A percentile compares a stretch with the other conserved stretches of the same genome.
These are phyloP conservation scores for Cuculus canorus DNA, from an alignment of 2,797 vertebrate genomes.

Conservation along the genomic window DNA sequence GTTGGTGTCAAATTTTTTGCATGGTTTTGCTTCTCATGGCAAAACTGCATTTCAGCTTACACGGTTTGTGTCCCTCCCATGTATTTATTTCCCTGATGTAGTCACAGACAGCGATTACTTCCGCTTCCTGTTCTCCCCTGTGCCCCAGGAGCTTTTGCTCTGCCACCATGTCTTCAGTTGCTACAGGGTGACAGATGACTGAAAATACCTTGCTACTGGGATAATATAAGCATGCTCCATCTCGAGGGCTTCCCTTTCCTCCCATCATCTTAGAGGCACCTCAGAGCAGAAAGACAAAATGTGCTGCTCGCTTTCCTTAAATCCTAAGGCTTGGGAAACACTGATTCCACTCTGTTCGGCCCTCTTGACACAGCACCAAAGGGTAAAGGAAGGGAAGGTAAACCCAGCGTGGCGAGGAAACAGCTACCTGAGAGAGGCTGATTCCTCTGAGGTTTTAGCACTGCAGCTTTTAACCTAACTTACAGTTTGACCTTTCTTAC, in stretches of 20 bases:
- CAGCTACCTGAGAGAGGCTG: not conserved
- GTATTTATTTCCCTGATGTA: not conserved
- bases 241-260: not conserved
- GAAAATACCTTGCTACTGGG: not conserved
- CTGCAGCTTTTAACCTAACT: not conserved
- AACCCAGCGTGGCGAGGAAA: not conserved
- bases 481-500: not conserved
- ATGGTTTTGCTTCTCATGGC: not conserved
- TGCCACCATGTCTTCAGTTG: not conserved
- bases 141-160: not conserved
- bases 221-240: fast-evolving
- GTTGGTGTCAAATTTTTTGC: not conserved
- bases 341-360: not conserved
- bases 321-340: not conserved
- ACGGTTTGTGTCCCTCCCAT: not conserved
- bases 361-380: not conserved
- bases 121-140: not conserved
- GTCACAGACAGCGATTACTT: not conserved
- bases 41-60: not conserved
- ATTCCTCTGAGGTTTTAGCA: not conserved
- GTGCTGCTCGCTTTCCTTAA: not conserved
- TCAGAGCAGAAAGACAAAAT: not conserved
- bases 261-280: not conserved
- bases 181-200: not conserved
- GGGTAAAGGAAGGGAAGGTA: not conserved